phyloP scores from a whole-genome alignment of 2,888 invertebrate species.

The Anticlea derivata region DNA sequence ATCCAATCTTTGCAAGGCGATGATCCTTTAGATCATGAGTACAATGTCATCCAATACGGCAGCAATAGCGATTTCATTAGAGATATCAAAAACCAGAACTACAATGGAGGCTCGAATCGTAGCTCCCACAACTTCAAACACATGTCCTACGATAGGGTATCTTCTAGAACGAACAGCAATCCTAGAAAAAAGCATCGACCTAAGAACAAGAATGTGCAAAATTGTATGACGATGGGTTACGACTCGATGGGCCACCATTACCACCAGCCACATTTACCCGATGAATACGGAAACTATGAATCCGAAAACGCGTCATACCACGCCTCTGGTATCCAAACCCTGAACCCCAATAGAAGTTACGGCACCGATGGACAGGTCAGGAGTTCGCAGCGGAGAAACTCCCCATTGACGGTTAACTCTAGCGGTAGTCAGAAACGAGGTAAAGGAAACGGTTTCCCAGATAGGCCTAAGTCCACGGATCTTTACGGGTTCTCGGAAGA shows the following conservation, averaged over 20 bases:
- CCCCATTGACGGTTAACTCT: constrained; percentile 74
- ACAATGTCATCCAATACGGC: constrained; percentile 80
- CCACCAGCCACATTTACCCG: constrained; percentile 80
- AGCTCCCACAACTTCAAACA: constrained; percentile 82
- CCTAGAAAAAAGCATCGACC: constrained; percentile 78
- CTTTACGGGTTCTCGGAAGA: constrained; percentile 83
- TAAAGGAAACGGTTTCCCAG: constrained; percentile 82
- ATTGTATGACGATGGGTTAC: constrained; percentile 85
- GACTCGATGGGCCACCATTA: constrained; percentile 80
- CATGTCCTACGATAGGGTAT: constrained; percentile 78
- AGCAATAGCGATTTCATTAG: constrained; percentile 78
- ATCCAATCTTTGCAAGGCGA: constrained; percentile 78
- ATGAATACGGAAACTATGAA: constrained; percentile 76
- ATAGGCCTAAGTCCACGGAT: constrained; percentile 86
- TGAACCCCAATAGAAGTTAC: constrained; percentile 81
- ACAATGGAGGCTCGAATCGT: constrained; percentile 76
- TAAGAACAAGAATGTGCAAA: constrained; percentile 81
- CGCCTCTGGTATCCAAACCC: constrained; percentile 77
- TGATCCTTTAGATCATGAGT: constrained; percentile 79
- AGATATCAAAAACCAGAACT: constrained; percentile 82
- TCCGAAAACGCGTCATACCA: constrained; percentile 80
- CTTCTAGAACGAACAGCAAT: constrained; percentile 80
- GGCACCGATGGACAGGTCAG: constrained; percentile 67
- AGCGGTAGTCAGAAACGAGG: constrained; percentile 80
- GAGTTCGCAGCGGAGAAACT: constrained; percentile 73